phyloP scores from a whole-genome alignment of 2,888 invertebrate genomes.

The Plusia festucae region DNA sequence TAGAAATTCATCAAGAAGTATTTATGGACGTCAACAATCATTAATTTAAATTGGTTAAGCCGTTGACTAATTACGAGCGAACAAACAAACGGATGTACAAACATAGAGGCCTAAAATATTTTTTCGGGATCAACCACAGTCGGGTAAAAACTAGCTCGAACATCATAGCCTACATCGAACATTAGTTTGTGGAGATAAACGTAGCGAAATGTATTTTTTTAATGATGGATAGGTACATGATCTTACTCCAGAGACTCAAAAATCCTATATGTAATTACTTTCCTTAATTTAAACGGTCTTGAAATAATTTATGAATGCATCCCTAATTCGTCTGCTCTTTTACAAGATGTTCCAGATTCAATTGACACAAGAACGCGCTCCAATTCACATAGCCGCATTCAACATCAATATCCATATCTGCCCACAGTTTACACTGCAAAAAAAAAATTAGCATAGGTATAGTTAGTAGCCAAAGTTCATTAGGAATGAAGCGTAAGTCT shows the following conservation, averaged over 20 bases:
- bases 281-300: neutral
- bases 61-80: too few relatives aligned
- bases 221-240: neutral
- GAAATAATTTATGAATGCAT: neutral
- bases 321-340: conserved; percentile 70
- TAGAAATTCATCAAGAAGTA: too few relatives aligned
- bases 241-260: conserved; percentile 3
- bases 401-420: conserved; percentile 74
- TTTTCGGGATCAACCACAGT: too few relatives aligned
- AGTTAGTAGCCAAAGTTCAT: too few relatives aligned
- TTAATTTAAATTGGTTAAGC: too few relatives aligned
- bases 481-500: too few relatives aligned
- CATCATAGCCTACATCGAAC: too few relatives aligned
- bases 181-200: too few relatives aligned
- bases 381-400: conserved; percentile 83
- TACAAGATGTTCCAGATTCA: conserved; percentile 84
- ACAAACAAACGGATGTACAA: too few relatives aligned
- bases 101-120: too few relatives aligned
- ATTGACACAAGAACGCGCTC: conserved; percentile 83
- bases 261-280: neutral
- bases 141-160: too few relatives aligned
- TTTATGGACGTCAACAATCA: too few relatives aligned
- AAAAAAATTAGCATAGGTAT: neutral
- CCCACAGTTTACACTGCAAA: conserved; percentile 80
- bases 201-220: neutral